Conservation (phyloP, 2,797 vertebrate genomes). For the Cynodonichthys magdalenae region DNA sequence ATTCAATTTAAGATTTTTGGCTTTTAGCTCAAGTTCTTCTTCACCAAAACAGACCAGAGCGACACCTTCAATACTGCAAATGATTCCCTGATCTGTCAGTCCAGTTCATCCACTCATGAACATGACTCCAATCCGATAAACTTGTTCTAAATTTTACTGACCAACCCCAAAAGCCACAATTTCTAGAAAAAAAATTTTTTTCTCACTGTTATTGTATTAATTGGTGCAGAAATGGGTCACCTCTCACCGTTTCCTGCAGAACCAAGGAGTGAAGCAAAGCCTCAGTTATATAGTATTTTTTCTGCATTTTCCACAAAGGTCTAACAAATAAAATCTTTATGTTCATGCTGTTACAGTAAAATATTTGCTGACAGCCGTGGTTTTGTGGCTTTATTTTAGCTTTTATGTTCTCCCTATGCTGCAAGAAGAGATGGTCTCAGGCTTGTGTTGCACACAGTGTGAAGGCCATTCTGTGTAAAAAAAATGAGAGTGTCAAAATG, state of each 20-base stretch:
- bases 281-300: not conserved
- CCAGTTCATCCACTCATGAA: no score
- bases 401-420: conserved; percentile 38
- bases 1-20: no score
- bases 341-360: conserved; percentile 31
- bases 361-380: conserved; percentile 48
- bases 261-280: no score
- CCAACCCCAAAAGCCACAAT: no score
- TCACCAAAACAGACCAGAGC: no score
- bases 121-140: no score
- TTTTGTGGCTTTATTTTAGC: conserved; percentile 47
- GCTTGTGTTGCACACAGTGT: conserved; percentile 42
- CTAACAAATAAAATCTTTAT: conserved; percentile 52
- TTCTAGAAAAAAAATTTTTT: not conserved
- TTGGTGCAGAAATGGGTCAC: not conserved
- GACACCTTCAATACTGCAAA: no score
- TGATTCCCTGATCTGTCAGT: no score
- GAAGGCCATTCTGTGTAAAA: conserved; percentile 59
- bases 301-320: conserved; percentile 1
- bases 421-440: conserved; percentile 42
- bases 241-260: no score
- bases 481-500: conserved; percentile 70
- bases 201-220: not conserved
- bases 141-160: no score
- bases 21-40: no score